These are phyloP conservation scores for Geotrypetes seraphini DNA, from an alignment of 2,797 vertebrate genomes.

Conservation along the genomic window DNA sequence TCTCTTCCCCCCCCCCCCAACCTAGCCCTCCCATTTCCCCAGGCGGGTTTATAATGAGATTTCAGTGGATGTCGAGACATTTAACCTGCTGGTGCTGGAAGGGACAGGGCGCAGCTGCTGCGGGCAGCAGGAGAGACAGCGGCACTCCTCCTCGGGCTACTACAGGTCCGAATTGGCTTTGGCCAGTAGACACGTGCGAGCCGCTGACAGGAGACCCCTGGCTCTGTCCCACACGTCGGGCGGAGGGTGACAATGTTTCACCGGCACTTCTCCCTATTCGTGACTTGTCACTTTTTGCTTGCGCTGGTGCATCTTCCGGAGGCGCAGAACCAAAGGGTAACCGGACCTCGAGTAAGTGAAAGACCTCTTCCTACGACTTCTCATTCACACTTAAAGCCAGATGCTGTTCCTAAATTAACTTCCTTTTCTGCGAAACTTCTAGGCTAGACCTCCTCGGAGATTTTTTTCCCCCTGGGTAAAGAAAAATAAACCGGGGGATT, in stretches of 20 bases:
- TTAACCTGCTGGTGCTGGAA: conserved; percentile 32
- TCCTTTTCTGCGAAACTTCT: too few relatives aligned
- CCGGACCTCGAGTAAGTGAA: conserved; percentile 59
- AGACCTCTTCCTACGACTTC: too few relatives aligned
- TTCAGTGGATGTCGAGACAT: conserved; percentile 38
- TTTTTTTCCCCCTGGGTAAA: too few relatives aligned
- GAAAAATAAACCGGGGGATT: too few relatives aligned
- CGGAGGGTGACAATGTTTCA: conserved; percentile 40
- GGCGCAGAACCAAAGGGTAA: conserved; percentile 38
- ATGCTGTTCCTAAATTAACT: too few relatives aligned
- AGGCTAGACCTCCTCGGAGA: too few relatives aligned
- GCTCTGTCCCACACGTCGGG: too few relatives aligned
- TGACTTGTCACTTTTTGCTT: conserved; percentile 37
- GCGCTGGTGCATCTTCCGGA: conserved; percentile 31
- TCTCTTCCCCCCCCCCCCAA: too few relatives aligned
- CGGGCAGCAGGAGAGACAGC: not conserved
- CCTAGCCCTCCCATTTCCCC: too few relatives aligned
- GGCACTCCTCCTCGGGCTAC: not conserved
- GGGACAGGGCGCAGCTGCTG: conserved; percentile 1
- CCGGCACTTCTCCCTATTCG: conserved; percentile 22
- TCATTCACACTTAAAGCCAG: too few relatives aligned
- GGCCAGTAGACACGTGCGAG: too few relatives aligned
- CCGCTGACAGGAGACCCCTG: not conserved
- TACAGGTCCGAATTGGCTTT: too few relatives aligned
- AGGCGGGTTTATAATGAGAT: conserved; percentile 51